Conservation (phyloP, 2,888 invertebrate species). For the Scelioninae gen. 1 region DNA sequence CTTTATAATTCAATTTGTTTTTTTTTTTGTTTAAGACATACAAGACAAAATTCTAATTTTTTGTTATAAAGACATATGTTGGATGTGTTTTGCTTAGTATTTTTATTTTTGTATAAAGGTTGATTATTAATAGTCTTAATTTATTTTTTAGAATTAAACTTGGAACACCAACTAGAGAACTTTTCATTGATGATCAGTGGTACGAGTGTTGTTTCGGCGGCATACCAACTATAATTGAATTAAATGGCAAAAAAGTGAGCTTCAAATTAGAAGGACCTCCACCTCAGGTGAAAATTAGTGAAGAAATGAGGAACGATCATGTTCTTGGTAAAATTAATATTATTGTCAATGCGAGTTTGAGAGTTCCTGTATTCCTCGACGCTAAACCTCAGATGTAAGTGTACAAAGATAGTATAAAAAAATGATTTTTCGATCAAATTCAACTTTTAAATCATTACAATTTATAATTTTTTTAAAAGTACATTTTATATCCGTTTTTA, state of each 20-base stretch:
- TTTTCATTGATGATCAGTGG: slow-evolving; percentile 94
- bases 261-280: slow-evolving; percentile 95
- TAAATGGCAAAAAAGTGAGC: slow-evolving; percentile 91
- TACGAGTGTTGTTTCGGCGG: slow-evolving; percentile 97
- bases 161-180: slow-evolving; percentile 95
- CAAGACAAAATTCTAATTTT: no score
- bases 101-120: background rate
- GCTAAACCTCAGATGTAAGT: slow-evolving; percentile 90
- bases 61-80: no score
- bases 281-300: slow-evolving; percentile 96
- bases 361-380: slow-evolving; percentile 93
- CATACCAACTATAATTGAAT: slow-evolving; percentile 91
- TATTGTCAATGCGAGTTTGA: slow-evolving; percentile 91
- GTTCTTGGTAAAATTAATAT: slow-evolving; percentile 93
- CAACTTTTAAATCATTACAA: no score
- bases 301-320: slow-evolving; percentile 90
- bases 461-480: background rate
- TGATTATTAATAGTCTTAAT: background rate
- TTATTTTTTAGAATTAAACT: slow-evolving; percentile 88
- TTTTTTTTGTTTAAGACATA: no score
- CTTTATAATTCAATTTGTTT: no score
- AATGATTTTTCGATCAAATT: no score
- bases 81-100: no score
- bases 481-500: no score
- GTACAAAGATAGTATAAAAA: no score